phyloP scores from a whole-genome alignment of 2,888 invertebrate genomes.

The Hymenopus coronatus region DNA sequence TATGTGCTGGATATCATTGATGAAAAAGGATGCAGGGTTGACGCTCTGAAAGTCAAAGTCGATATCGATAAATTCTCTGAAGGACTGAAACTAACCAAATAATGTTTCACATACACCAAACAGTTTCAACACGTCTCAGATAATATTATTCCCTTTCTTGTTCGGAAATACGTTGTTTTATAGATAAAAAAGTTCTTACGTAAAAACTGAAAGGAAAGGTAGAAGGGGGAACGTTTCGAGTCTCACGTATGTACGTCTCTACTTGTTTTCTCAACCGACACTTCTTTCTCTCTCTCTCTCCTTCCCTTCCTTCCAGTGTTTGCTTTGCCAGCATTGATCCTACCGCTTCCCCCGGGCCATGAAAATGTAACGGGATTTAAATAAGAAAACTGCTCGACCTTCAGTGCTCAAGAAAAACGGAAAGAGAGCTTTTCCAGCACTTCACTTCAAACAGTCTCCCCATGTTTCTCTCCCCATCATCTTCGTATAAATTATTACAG shows the following conservation, averaged over 20 bases:
- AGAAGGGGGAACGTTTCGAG: neutral
- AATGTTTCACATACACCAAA: neutral
- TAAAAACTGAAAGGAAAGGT: neutral
- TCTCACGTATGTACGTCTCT: neutral
- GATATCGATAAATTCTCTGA: too few species aligned
- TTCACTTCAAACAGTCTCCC: neutral
- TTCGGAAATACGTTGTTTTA: neutral
- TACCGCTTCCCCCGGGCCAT: neutral
- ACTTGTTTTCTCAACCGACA: neutral
- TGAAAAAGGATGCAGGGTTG: too few species aligned
- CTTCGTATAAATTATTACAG: slow-evolving; percentile 2
- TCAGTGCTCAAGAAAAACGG: neutral
- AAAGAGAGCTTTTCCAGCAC: neutral
- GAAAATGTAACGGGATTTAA: slow-evolving; percentile 4
- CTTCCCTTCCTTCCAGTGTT: neutral
- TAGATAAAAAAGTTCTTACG: neutral
- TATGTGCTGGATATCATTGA: too few species aligned
- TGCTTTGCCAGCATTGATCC: neutral
- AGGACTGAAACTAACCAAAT: too few species aligned
- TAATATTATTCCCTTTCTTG: neutral
- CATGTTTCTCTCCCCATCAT: neutral
- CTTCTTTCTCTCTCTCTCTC: neutral
- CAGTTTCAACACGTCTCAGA: neutral
- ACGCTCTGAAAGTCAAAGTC: too few species aligned
- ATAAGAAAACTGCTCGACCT: neutral